phyloP scores from a whole-genome alignment of 2,888 invertebrate species.

The Philereme vetulata region DNA sequence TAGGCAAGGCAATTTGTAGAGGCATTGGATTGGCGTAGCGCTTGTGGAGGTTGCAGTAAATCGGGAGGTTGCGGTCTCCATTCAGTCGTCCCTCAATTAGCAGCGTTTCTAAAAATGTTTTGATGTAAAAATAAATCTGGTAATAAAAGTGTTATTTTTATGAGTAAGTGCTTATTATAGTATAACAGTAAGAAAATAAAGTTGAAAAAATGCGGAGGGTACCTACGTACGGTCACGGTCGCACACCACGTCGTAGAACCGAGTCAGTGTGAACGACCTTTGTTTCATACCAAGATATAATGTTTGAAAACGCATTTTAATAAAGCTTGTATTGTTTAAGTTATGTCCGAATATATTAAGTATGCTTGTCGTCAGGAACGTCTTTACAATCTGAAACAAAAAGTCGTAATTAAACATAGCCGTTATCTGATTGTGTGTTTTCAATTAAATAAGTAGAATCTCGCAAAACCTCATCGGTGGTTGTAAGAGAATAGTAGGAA shows the following conservation, averaged over 20 bases:
- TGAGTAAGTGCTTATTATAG: background rate
- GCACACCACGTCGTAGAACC: slow-evolving; percentile 61
- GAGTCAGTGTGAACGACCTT: slow-evolving; percentile 73
- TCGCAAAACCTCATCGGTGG: background rate
- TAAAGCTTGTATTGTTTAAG: slow-evolving; percentile 73
- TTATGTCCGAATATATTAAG: slow-evolving; percentile 66
- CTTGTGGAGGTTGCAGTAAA: background rate
- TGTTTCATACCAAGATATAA: slow-evolving; percentile 69
- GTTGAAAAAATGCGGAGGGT: slow-evolving; percentile 51
- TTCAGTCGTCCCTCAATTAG: too few species aligned
- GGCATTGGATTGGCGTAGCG: background rate
- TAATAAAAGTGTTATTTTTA: background rate
- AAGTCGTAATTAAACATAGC: slow-evolving; percentile 41
- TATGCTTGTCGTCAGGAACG: slow-evolving; percentile 59
- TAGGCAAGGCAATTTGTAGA: slow-evolving; percentile 18
- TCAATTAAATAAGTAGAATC: slow-evolving; percentile 22
- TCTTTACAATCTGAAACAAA: slow-evolving; percentile 45
- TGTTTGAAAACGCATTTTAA: slow-evolving; percentile 78
- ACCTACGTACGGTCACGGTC: slow-evolving; percentile 61
- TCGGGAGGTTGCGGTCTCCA: background rate
- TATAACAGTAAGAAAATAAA: slow-evolving; percentile 8
- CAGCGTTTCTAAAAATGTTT: too few species aligned
- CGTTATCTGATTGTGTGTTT: slow-evolving; percentile 39
- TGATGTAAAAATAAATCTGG: too few species aligned
- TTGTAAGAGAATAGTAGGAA: slow-evolving; percentile 5